Conservation (phyloP, 2,797 vertebrate species). For the Pteronotus mesoamericanus region DNA sequence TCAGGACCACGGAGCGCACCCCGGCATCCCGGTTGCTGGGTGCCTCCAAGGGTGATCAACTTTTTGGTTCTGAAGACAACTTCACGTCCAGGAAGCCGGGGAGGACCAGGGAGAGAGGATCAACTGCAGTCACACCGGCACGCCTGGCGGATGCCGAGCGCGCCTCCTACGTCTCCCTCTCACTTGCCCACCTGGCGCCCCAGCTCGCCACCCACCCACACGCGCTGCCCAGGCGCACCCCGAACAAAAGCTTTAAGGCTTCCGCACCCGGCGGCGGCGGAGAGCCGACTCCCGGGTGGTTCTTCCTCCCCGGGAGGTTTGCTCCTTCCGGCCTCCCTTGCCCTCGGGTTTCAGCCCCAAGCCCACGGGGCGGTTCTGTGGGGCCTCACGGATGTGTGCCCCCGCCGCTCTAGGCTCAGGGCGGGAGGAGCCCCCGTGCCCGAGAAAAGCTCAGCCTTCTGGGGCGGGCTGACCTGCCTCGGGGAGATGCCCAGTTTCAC, state of each 20-base stretch:
- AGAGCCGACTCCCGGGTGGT: rapidly evolving
- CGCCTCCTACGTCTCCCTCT: neutral
- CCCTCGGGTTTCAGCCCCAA: neutral
- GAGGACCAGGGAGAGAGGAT: neutral
- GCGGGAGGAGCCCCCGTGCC: rapidly evolving
- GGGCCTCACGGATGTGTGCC: rapidly evolving
- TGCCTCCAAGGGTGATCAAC: neutral
- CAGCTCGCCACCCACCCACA: no score
- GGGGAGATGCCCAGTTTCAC: rapidly evolving
- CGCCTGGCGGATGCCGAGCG: neutral
- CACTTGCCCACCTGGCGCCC: rapidly evolving
- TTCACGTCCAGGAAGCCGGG: neutral
- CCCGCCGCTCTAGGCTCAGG: rapidly evolving
- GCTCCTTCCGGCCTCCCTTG: no score
- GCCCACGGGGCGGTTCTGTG: rapidly evolving
- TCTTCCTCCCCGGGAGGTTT: rapidly evolving
- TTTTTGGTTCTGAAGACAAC: neutral
- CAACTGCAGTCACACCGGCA: rapidly evolving
- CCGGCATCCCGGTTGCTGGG: neutral
- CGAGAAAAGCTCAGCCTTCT: rapidly evolving
- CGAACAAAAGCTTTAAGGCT: neutral
- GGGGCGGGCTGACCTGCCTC: rapidly evolving
- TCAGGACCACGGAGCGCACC: rapidly evolving
- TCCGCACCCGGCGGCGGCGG: rapidly evolving
- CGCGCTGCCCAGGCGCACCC: neutral